These are phyloP conservation scores for Nephotettix cincticeps DNA, from an alignment of 1,140 invertebrate species.

Conservation along the genomic window DNA sequence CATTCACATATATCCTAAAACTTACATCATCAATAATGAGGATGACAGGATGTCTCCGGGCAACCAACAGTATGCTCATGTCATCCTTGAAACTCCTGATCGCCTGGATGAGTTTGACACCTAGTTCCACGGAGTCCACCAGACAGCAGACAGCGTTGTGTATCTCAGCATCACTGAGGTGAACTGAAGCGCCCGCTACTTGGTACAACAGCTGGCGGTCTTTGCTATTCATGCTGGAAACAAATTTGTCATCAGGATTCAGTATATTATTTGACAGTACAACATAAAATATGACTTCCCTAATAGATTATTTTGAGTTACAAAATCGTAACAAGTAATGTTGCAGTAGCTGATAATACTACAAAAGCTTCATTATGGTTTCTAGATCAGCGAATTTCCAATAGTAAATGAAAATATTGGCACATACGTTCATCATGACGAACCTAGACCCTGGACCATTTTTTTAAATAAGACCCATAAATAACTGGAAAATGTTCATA, in stretches of 20 bases:
- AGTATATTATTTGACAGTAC: not conserved
- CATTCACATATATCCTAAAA: too few relatives aligned
- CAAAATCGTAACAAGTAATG: not conserved
- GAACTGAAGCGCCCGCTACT: slow-evolving; percentile 46
- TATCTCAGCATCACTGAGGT: slow-evolving; percentile 49
- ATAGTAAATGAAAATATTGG: not conserved
- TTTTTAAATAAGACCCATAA: too few relatives aligned
- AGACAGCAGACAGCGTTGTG: slow-evolving; percentile 48
- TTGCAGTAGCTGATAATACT: not conserved
- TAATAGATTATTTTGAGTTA: not conserved
- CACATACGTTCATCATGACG: too few relatives aligned
- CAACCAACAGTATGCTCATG: slow-evolving; percentile 47
- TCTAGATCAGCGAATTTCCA: not conserved
- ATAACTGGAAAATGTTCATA: too few relatives aligned
- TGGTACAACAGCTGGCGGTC: slow-evolving; percentile 49
- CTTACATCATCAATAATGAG: slow-evolving; percentile 65
- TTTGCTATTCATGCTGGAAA: slow-evolving; percentile 23
- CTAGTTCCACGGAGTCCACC: slow-evolving; percentile 49
- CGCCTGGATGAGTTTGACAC: slow-evolving; percentile 49
- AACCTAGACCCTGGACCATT: too few relatives aligned
- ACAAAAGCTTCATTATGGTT: not conserved
- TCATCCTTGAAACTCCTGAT: slow-evolving; percentile 46
- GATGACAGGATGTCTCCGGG: slow-evolving; percentile 58
- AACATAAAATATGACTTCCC: not conserved
- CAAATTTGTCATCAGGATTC: too few relatives aligned